Conservation (phyloP, 2,113 vertebrate genomes). For the Pangasianodon gigas region DNA sequence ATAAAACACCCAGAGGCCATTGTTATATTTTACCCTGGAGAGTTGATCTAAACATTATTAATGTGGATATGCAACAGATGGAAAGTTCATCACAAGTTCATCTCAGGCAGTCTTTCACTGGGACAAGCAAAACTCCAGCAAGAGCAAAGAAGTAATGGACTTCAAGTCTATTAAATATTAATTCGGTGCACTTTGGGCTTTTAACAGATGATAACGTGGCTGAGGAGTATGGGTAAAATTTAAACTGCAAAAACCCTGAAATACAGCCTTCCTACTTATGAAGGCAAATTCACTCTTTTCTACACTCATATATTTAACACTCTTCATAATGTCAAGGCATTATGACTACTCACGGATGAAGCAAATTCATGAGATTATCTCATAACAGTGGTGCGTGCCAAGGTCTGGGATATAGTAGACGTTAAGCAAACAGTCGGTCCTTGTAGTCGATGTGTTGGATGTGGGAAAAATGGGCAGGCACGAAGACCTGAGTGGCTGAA, state of each 20-base stretch:
- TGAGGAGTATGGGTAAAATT: not conserved
- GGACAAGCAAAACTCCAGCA: not conserved
- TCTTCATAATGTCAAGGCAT: not conserved
- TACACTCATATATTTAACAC: not conserved
- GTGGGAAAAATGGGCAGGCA: not conserved
- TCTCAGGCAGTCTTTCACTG: not conserved
- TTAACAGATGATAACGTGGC: not conserved
- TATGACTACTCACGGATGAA: not conserved
- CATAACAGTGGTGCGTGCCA: not conserved
- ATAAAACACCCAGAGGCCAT: slow-evolving; percentile 1
- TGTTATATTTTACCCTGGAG: not conserved
- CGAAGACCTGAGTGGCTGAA: not conserved
- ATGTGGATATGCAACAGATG: slow-evolving; percentile 7
- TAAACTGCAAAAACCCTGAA: not conserved
- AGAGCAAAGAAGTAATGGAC: not conserved
- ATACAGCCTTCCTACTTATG: not conserved
- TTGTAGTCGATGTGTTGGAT: too few relatives aligned
- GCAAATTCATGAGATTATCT: not conserved
- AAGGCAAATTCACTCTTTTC: not conserved
- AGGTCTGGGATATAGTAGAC: not conserved
- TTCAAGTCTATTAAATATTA: not conserved
- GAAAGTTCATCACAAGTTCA: slow-evolving; percentile 16
- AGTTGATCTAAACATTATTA: slow-evolving; percentile 11
- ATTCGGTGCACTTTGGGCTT: slow-evolving; percentile 1
- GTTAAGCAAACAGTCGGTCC: not conserved